Percentiles rank a stretch among this genome's conserved stretches.
phyloP scores from a whole-genome alignment of 2,797 vertebrate genomes.

The Malurus leucopterus region DNA sequence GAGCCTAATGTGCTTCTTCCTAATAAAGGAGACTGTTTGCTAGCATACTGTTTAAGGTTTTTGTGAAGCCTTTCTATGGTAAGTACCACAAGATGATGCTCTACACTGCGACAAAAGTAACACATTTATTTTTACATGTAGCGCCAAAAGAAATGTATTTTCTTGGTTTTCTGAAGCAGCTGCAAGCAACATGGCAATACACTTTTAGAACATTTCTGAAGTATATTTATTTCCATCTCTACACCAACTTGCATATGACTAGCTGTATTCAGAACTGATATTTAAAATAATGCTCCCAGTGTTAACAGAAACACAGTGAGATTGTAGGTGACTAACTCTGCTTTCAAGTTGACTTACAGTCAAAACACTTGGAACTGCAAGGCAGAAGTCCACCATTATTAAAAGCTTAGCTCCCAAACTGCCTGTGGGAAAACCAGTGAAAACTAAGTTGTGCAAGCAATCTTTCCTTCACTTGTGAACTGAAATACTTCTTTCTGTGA shows the following conservation, averaged over 20 bases:
- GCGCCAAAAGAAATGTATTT: neutral
- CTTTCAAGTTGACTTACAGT: neutral
- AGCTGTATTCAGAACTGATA: neutral
- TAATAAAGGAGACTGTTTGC: neutral
- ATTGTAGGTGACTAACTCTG: neutral
- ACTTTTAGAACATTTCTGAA: neutral
- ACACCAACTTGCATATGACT: neutral
- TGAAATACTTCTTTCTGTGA: neutral
- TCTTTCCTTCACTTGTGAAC: neutral
- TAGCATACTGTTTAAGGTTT: neutral
- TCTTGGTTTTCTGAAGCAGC: neutral
- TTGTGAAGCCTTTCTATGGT: neutral
- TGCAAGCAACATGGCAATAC: neutral
- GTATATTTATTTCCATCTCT: neutral
- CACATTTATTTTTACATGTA: accelerated
- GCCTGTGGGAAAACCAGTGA: neutral
- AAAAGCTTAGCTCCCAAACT: neutral
- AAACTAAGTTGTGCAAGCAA: neutral
- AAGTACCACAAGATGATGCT: neutral
- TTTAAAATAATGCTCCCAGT: neutral
- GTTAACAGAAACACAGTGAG: neutral
- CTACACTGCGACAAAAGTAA: neutral
- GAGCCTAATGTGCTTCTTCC: neutral
- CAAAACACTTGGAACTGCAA: neutral
- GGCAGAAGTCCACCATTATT: neutral